Evolutionary conservation across 2,797 vertebrate genomes (phyloP).

Genomic region (Myotis findleyi): DNA sequence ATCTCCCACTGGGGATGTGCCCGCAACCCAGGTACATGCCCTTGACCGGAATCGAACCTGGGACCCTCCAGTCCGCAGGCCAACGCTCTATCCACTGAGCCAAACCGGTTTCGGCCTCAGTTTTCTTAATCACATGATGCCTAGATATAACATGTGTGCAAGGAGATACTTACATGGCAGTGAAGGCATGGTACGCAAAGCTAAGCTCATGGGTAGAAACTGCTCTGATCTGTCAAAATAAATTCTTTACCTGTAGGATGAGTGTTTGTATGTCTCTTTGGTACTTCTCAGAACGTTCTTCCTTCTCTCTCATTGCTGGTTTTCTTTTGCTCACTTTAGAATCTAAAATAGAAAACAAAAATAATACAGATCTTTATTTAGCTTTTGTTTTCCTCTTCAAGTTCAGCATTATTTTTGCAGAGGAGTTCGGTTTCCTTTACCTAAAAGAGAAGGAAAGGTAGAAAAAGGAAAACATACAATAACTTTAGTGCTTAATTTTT

Average conservation of each 20-base stretch:
- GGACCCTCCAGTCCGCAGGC: no score
- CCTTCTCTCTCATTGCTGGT: constrained; percentile 77
- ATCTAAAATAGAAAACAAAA: constrained; percentile 76
- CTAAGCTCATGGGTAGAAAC: background rate
- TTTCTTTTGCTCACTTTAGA: constrained; percentile 83
- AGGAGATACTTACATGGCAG: background rate
- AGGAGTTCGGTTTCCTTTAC: background rate
- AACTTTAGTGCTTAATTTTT: background rate
- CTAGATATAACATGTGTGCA: background rate
- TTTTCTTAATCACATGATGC: background rate
- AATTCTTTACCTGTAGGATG: constrained; percentile 91
- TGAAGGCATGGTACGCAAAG: background rate
- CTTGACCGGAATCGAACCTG: no score
- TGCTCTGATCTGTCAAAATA: background rate
- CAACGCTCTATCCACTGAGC: no score
- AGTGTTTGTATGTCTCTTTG: constrained; percentile 90
- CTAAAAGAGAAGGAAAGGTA: background rate
- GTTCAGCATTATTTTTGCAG: background rate
- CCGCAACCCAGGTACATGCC: no score
- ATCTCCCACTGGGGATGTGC: no score
- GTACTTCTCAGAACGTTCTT: constrained; percentile 87
- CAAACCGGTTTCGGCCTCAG: no score
- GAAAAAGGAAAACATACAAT: background rate
- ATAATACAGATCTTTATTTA: constrained; percentile 46
- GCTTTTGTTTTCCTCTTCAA: background rate